Percentiles rank a stretch among this genome's conserved stretches.
Conservation (phyloP, 1,140 invertebrate species). For the Apis mellifera region DNA sequence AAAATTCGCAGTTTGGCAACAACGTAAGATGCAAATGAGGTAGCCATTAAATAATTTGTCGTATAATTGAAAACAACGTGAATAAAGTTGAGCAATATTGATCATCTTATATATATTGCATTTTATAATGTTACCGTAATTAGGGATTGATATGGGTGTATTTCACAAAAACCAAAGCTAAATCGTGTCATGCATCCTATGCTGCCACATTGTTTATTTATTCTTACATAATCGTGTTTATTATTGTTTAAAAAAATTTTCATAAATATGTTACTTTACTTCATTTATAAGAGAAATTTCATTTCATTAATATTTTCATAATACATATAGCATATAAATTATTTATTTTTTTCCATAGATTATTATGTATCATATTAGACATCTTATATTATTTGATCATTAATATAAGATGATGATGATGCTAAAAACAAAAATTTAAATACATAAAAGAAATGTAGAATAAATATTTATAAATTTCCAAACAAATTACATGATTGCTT, state of each 20-base stretch:
- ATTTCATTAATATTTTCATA: slow-evolving; percentile 46
- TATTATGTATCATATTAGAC: slow-evolving; percentile 22
- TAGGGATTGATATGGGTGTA: slow-evolving; percentile 65
- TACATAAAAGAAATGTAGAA: slow-evolving; percentile 11
- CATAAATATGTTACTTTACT: slow-evolving; percentile 34
- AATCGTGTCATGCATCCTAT: slow-evolving; percentile 54
- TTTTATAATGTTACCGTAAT: slow-evolving; percentile 71
- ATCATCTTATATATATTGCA: slow-evolving; percentile 63
- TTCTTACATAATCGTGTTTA: slow-evolving; percentile 52
- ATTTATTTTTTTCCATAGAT: slow-evolving; percentile 62
- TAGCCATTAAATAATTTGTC: slow-evolving; percentile 78
- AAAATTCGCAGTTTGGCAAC: slow-evolving; percentile 93
- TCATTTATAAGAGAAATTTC: slow-evolving; percentile 33
- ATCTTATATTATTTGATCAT: neutral
- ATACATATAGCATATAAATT: slow-evolving; percentile 38
- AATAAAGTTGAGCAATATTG: slow-evolving; percentile 71
- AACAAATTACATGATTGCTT: slow-evolving; percentile 3
- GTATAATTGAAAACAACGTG: slow-evolving; percentile 49
- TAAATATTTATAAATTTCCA: slow-evolving; percentile 35
- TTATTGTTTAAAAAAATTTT: slow-evolving; percentile 38
- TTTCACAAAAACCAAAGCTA: slow-evolving; percentile 69
- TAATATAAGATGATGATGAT: slow-evolving; percentile 10
- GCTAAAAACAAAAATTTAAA: slow-evolving; percentile 5
- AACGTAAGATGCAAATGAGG: slow-evolving; percentile 86
- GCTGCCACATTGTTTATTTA: slow-evolving; percentile 68